Percentiles rank a stretch among this genome's conserved stretches.
Conservation (phyloP, 2,113 vertebrate species). For the cattle (Bos taurus) region DNA sequence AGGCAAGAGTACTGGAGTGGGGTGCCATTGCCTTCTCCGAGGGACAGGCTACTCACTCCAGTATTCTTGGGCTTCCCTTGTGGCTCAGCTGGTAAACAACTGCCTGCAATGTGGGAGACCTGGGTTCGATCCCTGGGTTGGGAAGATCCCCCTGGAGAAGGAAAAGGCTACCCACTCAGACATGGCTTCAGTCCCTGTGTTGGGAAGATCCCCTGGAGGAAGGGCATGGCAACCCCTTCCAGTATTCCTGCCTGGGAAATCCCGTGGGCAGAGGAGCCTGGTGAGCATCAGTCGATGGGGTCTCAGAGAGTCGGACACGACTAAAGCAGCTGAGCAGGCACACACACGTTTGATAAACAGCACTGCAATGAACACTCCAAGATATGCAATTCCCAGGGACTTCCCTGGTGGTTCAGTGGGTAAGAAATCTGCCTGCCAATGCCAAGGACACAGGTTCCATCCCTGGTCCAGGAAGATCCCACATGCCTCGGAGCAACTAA, state of each 20-base stretch:
- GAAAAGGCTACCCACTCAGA: background rate
- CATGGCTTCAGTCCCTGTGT: background rate
- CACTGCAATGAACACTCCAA: background rate
- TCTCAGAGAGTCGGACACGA: no score
- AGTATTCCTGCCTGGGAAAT: background rate
- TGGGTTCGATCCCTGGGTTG: background rate
- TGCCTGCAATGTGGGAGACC: background rate
- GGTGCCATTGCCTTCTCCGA: background rate
- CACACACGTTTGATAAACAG: no score
- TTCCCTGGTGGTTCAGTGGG: background rate
- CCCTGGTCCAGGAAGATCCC: background rate
- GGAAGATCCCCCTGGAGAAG: background rate
- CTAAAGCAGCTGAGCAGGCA: no score
- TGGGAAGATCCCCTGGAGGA: background rate
- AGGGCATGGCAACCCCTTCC: background rate
- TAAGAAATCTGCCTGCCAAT: background rate
- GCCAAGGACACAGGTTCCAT: background rate
- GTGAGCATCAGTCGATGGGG: no score
- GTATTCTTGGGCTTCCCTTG: background rate
- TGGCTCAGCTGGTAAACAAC: background rate
- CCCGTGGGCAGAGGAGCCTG: background rate
- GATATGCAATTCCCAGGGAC: background rate
- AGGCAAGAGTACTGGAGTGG: no score
- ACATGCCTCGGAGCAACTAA: accelerated
- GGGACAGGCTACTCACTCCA: background rate